These are phyloP conservation scores for Tragopan temminckii DNA, from an alignment of 2,797 vertebrate species.

Conservation along the genomic window DNA sequence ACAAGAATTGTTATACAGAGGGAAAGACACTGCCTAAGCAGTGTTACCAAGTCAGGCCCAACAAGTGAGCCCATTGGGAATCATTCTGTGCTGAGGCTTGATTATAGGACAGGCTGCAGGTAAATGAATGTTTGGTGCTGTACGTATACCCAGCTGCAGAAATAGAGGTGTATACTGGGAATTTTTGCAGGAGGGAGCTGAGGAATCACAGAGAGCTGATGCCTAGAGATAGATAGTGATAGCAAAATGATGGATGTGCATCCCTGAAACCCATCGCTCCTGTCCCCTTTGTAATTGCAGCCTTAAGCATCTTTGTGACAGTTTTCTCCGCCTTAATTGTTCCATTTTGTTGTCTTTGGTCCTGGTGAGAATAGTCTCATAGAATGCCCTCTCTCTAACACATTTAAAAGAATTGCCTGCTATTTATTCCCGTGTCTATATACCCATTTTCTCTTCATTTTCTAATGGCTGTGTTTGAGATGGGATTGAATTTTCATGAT, in stretches of 20 bases:
- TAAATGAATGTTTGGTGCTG: background rate
- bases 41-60: background rate
- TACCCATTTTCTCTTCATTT: background rate
- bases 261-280: background rate
- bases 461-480: constrained; percentile 24
- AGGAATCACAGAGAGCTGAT: background rate
- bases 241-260: background rate
- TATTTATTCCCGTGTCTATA: constrained; percentile 6
- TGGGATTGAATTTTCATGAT: background rate
- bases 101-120: background rate
- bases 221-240: background rate
- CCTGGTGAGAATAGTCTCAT: background rate
- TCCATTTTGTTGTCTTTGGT: background rate
- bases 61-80: background rate
- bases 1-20: background rate
- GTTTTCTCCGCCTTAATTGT: background rate
- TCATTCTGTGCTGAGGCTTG: background rate
- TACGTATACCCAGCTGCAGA: background rate
- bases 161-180: background rate
- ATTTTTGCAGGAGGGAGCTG: background rate
- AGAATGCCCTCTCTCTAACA: background rate
- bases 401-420: background rate
- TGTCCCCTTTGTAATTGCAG: background rate
- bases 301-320: background rate
- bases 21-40: background rate